phyloP scores from a whole-genome alignment of 2,113 vertebrate species.

The Athene cunicularia region DNA sequence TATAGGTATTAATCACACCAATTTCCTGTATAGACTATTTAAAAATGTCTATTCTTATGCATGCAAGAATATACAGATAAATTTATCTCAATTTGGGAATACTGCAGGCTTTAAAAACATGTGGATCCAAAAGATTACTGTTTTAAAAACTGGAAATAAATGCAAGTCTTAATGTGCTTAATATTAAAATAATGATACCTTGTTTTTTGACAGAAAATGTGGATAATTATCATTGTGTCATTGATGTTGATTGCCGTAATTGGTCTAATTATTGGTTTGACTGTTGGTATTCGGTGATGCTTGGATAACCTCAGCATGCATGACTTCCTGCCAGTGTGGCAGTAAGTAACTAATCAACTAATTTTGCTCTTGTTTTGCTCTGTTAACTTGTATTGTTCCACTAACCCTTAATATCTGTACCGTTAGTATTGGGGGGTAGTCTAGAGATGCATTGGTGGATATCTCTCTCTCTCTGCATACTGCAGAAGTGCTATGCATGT shows the following conservation, averaged over 20 bases:
- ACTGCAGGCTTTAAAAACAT: neutral
- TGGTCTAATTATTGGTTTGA: conserved; percentile 89
- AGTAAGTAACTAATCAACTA: conserved; percentile 77
- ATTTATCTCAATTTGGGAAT: neutral
- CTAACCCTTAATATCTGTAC: neutral
- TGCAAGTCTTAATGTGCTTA: neutral
- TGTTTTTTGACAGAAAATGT: conserved; percentile 87
- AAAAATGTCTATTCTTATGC: neutral
- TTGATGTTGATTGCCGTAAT: conserved; percentile 84
- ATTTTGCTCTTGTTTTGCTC: neutral
- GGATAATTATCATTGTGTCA: conserved; percentile 82
- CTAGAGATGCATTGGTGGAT: neutral
- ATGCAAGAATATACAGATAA: neutral
- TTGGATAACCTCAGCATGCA: conserved; percentile 37
- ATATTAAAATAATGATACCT: neutral
- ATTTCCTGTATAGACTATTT: neutral
- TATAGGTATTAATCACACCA: neutral
- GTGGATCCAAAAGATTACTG: neutral
- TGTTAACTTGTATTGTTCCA: neutral
- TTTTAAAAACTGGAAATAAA: neutral
- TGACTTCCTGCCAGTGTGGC: conserved; percentile 60
- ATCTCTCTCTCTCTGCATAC: neutral
- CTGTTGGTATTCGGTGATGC: conserved; percentile 82
- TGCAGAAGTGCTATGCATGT: rapidly evolving
- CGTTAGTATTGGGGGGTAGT: neutral